phyloP scores from a whole-genome alignment of 2,888 invertebrate species.

The Tetragonisca angustula region DNA sequence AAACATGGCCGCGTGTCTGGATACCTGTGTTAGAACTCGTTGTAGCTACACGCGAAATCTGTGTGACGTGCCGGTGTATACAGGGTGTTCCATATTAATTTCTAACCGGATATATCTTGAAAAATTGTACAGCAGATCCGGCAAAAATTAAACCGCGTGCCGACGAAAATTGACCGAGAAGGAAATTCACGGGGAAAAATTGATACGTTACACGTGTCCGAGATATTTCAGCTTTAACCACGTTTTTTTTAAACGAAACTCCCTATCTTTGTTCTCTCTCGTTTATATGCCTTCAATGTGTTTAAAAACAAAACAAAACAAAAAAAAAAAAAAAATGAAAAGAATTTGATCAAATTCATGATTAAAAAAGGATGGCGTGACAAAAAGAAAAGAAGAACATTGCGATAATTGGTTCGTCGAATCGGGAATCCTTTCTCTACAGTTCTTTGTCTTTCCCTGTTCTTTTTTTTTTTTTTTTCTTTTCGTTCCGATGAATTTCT shows the following conservation, averaged over 20 bases:
- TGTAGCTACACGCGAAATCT: conserved; percentile 51
- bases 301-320: too few species aligned
- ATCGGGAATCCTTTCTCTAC: neutral
- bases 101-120: neutral
- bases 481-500: conserved; percentile 3
- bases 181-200: neutral
- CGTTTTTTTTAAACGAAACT: neutral
- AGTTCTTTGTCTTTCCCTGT: conserved; percentile 2
- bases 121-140: neutral
- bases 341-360: neutral
- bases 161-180: neutral
- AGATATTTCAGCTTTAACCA: neutral
- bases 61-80: conserved; percentile 30
- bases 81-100: conserved; percentile 35
- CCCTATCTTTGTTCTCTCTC: neutral
- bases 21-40: conserved; percentile 51
- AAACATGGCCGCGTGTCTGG: conserved; percentile 40
- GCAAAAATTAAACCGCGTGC: neutral
- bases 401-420: conserved; percentile 12
- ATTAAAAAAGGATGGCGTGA: neutral
- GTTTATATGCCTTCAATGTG: neutral
- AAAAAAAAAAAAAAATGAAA: too few species aligned
- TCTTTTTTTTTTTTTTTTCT: neutral
- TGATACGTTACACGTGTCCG: neutral
- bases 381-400: neutral